A percentile compares a stretch with the other conserved stretches of the same genome.
phyloP scores from a whole-genome alignment of 2,113 vertebrate species.

The Melanerpes formicivorus region DNA sequence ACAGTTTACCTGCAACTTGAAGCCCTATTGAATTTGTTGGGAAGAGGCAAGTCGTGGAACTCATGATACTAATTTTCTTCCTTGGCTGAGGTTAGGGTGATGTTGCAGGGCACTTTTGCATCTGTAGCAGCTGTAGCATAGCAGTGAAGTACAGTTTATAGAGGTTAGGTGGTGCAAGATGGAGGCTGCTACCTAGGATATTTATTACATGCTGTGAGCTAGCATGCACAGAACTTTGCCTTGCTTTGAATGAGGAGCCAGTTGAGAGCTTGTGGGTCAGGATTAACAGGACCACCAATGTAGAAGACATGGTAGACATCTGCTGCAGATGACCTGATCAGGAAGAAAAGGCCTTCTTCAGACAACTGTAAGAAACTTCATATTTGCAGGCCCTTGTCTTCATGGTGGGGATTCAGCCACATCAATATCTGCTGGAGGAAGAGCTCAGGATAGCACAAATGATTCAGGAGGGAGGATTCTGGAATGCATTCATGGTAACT shows the following conservation, averaged over 20 bases:
- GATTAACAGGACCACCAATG: neutral
- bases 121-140: neutral
- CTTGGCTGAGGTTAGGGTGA: neutral
- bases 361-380: neutral
- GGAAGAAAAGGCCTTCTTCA: neutral
- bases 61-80: neutral
- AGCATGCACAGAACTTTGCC: neutral
- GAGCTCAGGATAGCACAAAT: neutral
- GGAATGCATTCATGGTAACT: neutral
- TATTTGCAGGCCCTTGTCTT: neutral
- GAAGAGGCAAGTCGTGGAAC: neutral
- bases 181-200: neutral
- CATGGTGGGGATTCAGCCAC: neutral
- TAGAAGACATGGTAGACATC: neutral
- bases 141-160: neutral
- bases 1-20: neutral
- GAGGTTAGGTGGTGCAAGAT: neutral
- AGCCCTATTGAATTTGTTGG: neutral
- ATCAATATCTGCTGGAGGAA: neutral
- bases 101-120: neutral
- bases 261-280: neutral
- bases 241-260: neutral
- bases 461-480: neutral
- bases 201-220: neutral
- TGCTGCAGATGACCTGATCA: neutral